Base-by-base conservation (phyloP, 2,113 vertebrate genomes). In the Cichladusa arquata region DNA sequence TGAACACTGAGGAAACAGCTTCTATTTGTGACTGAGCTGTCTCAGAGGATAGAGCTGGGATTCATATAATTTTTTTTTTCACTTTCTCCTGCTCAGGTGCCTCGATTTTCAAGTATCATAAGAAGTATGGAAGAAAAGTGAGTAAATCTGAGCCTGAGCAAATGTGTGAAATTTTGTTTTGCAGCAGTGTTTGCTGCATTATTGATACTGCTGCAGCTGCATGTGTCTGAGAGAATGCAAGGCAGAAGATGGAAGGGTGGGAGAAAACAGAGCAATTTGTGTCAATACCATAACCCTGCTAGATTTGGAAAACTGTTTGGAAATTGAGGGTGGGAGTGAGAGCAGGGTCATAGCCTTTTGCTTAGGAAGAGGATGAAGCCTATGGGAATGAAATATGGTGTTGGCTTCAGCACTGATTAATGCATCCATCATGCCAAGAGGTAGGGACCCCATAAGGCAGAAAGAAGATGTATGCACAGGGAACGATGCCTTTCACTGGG, bases 41-140 rank as follows among this genome's bases (percentile, higher is more conserved):
- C 36, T 65, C 23, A 26, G 61, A 86, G 48, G 50, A 61, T 48
- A 51, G 33, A 69, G 34, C 25, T 62, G 38, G 42, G 25, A 86
- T 88, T 74, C 23, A 54, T 45, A 10, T 19, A 40, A 38, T 7
- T 61, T 56, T 78, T 56, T 78, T 67, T 66, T 57, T 53, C 10
- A 23, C 33, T 92, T 84, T 93, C 36, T 81, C 2, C 36, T 90
- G 38, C 42, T 88, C 69, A 97, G 97, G 8, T 71, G 26, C 94
- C 93, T 93, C 96, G 97, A 74, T 2, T 95, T 26, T 94, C 97
- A 72, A 5, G 2, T 40, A 3, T 69, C 5, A 0, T 91, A 56
- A 51, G 54, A 77, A 87, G 3, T 31, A 25, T 92, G 48, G 80
- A n/a, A 81, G 5, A 81, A 79, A 97, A 88, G 97, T 97, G 86